A percentile compares a stretch with the other conserved stretches of the same genome.
Evolutionary conservation across 2,888 invertebrate species (phyloP).

Genomic region (Keiferia lycopersicella): DNA sequence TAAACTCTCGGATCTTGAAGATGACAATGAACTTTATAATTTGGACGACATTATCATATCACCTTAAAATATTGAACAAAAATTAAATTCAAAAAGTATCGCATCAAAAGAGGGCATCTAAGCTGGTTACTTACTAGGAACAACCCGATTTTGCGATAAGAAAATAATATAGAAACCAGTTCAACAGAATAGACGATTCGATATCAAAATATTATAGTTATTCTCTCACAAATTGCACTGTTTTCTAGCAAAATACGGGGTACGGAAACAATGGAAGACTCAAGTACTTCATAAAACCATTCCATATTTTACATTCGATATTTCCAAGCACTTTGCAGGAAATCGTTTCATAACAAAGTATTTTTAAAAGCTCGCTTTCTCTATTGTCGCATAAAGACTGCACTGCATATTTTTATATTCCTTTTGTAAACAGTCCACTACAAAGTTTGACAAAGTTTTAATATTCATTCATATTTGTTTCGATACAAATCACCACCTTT

Average conservation of each 20-base stretch:
- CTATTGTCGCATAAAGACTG: conserved; percentile 13
- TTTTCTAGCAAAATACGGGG: conserved; percentile 39
- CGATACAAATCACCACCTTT: no score
- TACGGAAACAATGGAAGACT: conserved; percentile 14
- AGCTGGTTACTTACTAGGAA: conserved; percentile 8
- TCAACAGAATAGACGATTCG: conserved; percentile 37
- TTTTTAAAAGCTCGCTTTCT: conserved; percentile 17
- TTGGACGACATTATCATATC: no score
- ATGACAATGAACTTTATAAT: no score
- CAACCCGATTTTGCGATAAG: background rate
- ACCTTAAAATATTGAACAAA: no score
- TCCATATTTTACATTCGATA: conserved; percentile 21
- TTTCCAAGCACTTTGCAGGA: conserved; percentile 20
- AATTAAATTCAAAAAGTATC: background rate
- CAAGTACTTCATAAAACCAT: conserved; percentile 19
- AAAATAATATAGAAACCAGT: conserved; percentile 10
- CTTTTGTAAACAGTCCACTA: conserved; percentile 5
- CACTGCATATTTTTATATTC: conserved; percentile 16
- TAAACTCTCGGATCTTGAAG: no score
- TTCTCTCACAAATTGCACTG: conserved; percentile 48
- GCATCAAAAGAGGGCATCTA: background rate
- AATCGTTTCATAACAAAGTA: conserved; percentile 13
- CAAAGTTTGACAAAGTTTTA: background rate
- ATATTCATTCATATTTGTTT: background rate
- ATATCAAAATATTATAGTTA: conserved; percentile 52